phyloP scores from a whole-genome alignment of 2,888 invertebrate genomes.

The Campoletis raptor region DNA sequence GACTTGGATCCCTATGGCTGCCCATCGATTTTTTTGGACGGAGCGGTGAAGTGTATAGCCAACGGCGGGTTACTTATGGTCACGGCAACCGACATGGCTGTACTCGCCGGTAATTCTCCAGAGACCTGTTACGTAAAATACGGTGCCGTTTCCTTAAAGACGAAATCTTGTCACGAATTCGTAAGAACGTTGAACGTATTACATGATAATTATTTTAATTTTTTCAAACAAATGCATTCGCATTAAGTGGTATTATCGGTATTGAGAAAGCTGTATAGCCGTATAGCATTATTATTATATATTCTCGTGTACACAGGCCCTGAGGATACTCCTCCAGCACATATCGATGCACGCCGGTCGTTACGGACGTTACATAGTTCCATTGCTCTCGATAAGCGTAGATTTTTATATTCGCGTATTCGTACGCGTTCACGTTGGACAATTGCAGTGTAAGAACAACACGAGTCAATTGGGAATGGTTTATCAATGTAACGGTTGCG shows the following conservation, averaged over 20 bases:
- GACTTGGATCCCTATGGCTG: conserved; percentile 99
- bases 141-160: conserved; percentile 94
- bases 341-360: conserved; percentile 97
- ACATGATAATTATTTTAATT: conserved; percentile 19
- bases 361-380: conserved; percentile 96
- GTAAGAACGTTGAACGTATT: conserved; percentile 85
- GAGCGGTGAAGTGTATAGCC: conserved; percentile 92
- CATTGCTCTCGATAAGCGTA: conserved; percentile 95
- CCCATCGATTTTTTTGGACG: conserved; percentile 96
- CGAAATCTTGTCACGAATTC: conserved; percentile 98
- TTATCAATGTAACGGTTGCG: conserved; percentile 96
- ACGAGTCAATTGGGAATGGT: conserved; percentile 95
- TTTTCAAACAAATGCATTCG: background rate
- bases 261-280: background rate
- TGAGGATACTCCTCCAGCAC: conserved; percentile 96
- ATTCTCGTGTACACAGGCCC: conserved; percentile 88
- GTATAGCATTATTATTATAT: background rate
- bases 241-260: background rate
- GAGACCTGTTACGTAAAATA: conserved; percentile 98
- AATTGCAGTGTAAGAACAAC: conserved; percentile 93
- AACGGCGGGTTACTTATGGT: conserved; percentile 96
- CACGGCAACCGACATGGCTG: conserved; percentile 99
- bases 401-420: conserved; percentile 99
- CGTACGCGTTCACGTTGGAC: conserved; percentile 93
- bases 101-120: conserved; percentile 97